These are phyloP conservation scores for Drosophila gunungcola DNA, from an alignment of 1,140 invertebrate species.

Conservation along the genomic window DNA sequence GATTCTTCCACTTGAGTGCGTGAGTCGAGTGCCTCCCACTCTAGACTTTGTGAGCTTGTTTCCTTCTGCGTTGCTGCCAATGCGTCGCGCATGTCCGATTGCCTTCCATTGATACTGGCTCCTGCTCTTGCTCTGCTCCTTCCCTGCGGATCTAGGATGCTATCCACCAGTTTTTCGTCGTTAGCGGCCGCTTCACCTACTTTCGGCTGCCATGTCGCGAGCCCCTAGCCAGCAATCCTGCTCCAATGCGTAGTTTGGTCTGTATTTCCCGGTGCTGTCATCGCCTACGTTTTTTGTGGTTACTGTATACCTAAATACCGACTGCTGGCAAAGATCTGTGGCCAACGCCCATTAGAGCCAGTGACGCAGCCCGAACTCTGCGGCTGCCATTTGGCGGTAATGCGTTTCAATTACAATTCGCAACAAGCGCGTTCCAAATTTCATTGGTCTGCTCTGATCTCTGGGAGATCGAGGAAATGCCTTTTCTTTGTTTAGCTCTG, in stretches of 20 bases:
- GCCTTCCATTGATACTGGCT: conserved; percentile 65
- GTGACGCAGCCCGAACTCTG: conserved; percentile 37
- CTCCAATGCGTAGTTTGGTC: conserved; percentile 38
- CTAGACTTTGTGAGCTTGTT: conserved; percentile 28
- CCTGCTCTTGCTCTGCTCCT: neutral
- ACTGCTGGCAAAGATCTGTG: conserved; percentile 40
- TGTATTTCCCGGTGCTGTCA: conserved; percentile 69
- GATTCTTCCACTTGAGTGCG: conserved; percentile 35
- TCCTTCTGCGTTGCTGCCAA: conserved; percentile 67
- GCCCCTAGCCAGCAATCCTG: neutral
- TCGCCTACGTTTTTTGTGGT: conserved; percentile 67
- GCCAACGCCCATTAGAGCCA: conserved; percentile 71
- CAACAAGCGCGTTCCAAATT: conserved; percentile 55
- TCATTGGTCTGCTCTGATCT: conserved; percentile 65
- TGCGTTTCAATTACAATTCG: conserved; percentile 75
- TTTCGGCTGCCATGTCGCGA: conserved; percentile 62
- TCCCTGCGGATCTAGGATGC: neutral
- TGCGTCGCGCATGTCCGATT: conserved; percentile 76
- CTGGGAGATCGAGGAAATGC: conserved; percentile 36
- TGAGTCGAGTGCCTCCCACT: conserved; percentile 60
- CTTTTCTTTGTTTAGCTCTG: conserved; percentile 17
- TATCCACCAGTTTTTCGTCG: conserved; percentile 16
- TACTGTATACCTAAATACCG: neutral
- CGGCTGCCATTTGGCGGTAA: conserved; percentile 61
- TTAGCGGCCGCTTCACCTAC: conserved; percentile 71